Conservation (phyloP, 2,797 vertebrate genomes). For the Hoplostethus mediterraneus region DNA sequence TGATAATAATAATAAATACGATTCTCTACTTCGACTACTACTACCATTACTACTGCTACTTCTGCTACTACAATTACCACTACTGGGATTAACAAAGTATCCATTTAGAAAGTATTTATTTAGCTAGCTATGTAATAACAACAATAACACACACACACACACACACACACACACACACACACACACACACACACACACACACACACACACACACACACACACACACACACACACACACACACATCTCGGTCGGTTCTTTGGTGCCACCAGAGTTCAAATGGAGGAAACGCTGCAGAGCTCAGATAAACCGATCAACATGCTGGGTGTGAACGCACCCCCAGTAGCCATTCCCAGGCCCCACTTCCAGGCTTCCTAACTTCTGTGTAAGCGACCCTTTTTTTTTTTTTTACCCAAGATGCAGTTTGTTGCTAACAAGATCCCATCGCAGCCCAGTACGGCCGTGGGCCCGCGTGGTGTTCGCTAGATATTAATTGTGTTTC, state of each 20-base stretch:
- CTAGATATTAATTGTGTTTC: conserved; percentile 12
- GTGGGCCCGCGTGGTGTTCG: background rate
- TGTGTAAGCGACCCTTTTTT: background rate
- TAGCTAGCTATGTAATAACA: no score
- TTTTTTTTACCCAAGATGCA: background rate
- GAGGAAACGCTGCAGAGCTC: background rate
- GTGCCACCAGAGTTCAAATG: background rate
- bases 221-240: conserved; percentile 19
- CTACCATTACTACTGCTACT: background rate
- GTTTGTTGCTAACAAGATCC: background rate
- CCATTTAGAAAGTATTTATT: background rate
- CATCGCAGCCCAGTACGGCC: conserved; percentile 6
- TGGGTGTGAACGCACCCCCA: no score
- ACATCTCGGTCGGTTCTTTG: background rate
- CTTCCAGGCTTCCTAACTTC: background rate
- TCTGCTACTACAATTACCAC: background rate
- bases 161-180: background rate
- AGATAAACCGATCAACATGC: no score
- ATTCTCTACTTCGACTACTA: background rate
- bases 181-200: background rate
- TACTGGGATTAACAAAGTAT: no score
- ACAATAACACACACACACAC: background rate
- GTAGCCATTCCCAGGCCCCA: no score
- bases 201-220: conserved; percentile 16
- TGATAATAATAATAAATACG: no score